Percentiles rank a stretch among this genome's conserved stretches.
These are phyloP conservation scores for Dusona sp. DNA, from an alignment of 2,888 invertebrate genomes.

Conservation along the genomic window DNA sequence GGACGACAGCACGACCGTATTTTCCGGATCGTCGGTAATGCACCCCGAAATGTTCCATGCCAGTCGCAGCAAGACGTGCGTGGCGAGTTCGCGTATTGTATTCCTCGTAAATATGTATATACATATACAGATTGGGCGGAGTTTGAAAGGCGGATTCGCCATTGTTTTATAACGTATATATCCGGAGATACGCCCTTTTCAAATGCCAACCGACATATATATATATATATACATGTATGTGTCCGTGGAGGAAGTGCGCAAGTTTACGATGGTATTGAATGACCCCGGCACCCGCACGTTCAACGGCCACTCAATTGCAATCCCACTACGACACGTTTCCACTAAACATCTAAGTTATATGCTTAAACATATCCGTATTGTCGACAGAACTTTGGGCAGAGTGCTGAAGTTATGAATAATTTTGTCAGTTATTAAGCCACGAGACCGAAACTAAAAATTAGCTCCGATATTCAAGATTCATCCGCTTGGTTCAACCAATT, in stretches of 20 bases:
- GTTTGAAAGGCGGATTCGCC: not conserved
- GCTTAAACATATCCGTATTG: conserved; percentile 1
- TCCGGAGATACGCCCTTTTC: not conserved
- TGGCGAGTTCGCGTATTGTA: conserved; percentile 51
- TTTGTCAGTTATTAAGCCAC: not conserved
- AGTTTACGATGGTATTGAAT: conserved; percentile 43
- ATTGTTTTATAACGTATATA: not conserved
- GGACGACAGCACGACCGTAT: conserved; percentile 70
- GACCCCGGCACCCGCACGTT: conserved; percentile 39
- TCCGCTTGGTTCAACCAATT: not conserved
- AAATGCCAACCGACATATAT: not conserved
- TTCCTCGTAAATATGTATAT: conserved; percentile 25
- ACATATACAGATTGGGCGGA: not conserved
- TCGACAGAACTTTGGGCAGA: not conserved
- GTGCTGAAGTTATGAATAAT: conserved; percentile 14
- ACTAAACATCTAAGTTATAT: conserved; percentile 18
- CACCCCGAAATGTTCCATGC: conserved; percentile 69
- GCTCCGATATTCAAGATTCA: not conserved
- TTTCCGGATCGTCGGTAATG: conserved; percentile 72
- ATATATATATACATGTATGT: not conserved
- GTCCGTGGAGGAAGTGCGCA: not conserved
- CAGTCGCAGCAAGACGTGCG: conserved; percentile 67
- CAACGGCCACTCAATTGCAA: conserved; percentile 58
- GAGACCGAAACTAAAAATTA: not conserved
- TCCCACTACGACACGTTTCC: conserved; percentile 29